A percentile compares a stretch with the other conserved stretches of the same genome.
Conservation (phyloP, 92 coral and sea anemone genomes). For the Scolanthus callimorphus region DNA sequence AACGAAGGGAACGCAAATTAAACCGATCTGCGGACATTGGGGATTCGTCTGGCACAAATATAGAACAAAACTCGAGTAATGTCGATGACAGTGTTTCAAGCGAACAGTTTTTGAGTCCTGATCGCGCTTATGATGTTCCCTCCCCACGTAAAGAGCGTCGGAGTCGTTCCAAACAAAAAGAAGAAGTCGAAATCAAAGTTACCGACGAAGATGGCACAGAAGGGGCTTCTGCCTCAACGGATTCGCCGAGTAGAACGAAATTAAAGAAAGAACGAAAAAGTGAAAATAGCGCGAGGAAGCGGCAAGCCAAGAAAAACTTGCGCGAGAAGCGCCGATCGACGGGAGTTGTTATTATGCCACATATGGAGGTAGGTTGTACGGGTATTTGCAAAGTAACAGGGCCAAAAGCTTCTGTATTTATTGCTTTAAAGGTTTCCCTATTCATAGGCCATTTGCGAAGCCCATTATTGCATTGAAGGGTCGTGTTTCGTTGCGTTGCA, state of each 20-base stretch:
- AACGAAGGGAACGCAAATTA: constrained; percentile 60
- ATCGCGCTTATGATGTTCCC: constrained; percentile 67
- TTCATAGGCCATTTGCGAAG: no score
- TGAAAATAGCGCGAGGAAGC: constrained; percentile 78
- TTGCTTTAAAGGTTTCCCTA: no score
- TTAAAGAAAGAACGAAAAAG: constrained; percentile 87
- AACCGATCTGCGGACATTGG: constrained; percentile 51
- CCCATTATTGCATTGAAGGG: no score
- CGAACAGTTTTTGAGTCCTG: constrained; percentile 51
- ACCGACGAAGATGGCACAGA: constrained; percentile 66
- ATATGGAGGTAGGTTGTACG: constrained; percentile 81
- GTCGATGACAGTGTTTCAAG: constrained; percentile 64
- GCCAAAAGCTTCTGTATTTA: no score
- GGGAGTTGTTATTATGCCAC: constrained; percentile 98
- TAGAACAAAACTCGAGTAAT: constrained; percentile 51
- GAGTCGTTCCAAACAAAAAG: constrained; percentile 68
- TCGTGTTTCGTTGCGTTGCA: no score
- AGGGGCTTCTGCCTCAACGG: constrained; percentile 74
- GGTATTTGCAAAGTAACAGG: no score
- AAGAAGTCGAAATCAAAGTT: constrained; percentile 65
- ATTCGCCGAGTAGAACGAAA: constrained; percentile 74
- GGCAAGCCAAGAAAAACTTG: constrained; percentile 84
- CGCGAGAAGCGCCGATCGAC: constrained; percentile 99
- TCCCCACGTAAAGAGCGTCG: constrained; percentile 61
- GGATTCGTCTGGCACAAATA: constrained; percentile 51